Evolutionary conservation across 2,888 invertebrate genomes (phyloP).

Genomic region (Nomada ruficornis): DNA sequence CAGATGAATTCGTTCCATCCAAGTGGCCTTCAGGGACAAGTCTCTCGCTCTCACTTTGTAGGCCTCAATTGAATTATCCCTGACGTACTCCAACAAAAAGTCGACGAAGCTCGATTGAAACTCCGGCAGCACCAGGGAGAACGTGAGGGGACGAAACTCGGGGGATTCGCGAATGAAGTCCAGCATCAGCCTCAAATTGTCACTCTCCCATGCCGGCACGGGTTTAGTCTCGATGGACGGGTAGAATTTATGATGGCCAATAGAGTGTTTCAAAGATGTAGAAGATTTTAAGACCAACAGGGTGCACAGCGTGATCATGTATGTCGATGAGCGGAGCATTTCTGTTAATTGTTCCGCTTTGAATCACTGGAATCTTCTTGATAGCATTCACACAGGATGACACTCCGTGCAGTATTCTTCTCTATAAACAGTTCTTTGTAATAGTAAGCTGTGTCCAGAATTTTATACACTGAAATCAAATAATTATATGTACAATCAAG

Average conservation of each 20-base stretch:
- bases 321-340: not conserved
- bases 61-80: slow-evolving; percentile 26
- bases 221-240: not conserved
- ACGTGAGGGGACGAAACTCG: slow-evolving; percentile 60
- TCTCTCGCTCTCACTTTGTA: slow-evolving; percentile 54
- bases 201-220: not conserved
- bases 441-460: no score
- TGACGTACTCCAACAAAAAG: slow-evolving; percentile 40
- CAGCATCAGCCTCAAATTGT: slow-evolving; percentile 61
- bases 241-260: not conserved
- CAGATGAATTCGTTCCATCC: slow-evolving; percentile 33
- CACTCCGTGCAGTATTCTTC: no score
- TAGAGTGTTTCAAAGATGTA: not conserved
- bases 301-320: not conserved
- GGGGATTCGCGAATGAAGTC: slow-evolving; percentile 53
- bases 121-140: slow-evolving; percentile 60
- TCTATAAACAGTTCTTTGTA: no score
- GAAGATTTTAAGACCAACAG: not conserved
- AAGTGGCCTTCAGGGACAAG: not conserved
- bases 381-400: no score
- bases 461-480: no score
- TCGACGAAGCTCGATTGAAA: slow-evolving; percentile 35
- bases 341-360: not conserved
- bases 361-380: no score
- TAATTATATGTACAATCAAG: no score